Evolutionary conservation across 2,797 vertebrate genomes (phyloP).

Genomic region (Ammospiza maritima): DNA sequence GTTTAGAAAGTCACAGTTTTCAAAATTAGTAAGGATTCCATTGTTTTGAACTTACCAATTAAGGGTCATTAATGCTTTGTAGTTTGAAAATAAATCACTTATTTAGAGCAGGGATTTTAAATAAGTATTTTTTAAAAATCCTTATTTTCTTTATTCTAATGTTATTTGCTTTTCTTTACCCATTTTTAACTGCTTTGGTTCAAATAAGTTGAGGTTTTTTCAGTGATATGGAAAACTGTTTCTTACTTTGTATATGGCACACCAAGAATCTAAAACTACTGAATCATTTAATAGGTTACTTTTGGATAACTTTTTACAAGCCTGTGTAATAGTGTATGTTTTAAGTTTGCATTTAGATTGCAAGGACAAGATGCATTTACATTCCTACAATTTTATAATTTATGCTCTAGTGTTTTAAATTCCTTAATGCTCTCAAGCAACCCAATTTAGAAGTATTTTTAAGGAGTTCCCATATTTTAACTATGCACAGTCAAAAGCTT

Average conservation of each 20-base stretch:
- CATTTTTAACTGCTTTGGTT: background rate
- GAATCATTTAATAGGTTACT: background rate
- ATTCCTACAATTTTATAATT: background rate
- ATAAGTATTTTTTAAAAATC: background rate
- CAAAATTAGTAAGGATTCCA: background rate
- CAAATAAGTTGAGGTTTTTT: background rate
- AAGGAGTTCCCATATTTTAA: conserved; percentile 97
- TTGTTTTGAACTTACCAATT: background rate
- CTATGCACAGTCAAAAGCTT: conserved; percentile 93
- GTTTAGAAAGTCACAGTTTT: background rate
- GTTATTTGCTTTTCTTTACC: background rate
- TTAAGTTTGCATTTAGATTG: background rate
- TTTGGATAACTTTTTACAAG: background rate
- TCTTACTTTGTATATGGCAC: background rate
- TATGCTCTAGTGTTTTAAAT: conserved; percentile 44
- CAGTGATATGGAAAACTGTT: background rate
- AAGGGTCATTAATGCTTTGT: background rate
- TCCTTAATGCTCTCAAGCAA: conserved; percentile 82
- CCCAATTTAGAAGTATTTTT: conserved; percentile 92
- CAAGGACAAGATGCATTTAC: background rate
- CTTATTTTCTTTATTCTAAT: background rate
- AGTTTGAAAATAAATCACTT: background rate
- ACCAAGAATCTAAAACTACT: background rate
- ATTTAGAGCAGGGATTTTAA: background rate
- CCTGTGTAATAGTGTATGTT: background rate